Base-by-base conservation (phyloP, 2,797 vertebrate genomes). In the Lutjanus argentimaculatus region DNA sequence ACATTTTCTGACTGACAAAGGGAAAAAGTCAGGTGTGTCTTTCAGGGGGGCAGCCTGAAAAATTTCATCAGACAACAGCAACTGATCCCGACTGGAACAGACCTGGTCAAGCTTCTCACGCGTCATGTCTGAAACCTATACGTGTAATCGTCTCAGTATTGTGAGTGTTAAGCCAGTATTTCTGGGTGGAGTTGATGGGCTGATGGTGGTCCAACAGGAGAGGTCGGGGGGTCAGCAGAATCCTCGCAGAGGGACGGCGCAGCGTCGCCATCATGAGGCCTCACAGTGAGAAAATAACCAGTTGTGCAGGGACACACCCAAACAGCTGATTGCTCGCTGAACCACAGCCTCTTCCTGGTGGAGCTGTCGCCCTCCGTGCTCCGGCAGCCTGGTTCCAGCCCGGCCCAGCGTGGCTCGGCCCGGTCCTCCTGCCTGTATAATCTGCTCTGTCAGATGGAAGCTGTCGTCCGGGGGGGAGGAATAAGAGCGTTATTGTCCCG, bases 401-500 rank as follows among this genome's bases (percentile, higher is more conserved):
- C 30, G 36, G 73, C 69, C 36, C 65, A 13, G 66, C 76, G 16
- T 1, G 36, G 68, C 57, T 45, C 64, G 43, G 74, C 68, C 51
- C 53, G 7, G 10, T 59, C 43, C 48, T 49, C n/a, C 73, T 74
- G 75, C 56, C 76, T 83, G 73, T 65, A 85, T 90, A 84, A 89
- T 89, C 86, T 76, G 76, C 80, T 79, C 73, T 68, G 75, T 89
- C 77, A 80, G 85, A 75, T 79, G 63, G 83, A 79, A 62, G 74
- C 79, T 19, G 77, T 77, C 15, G 13, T 72, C 73, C 59, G 1
- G 49, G 21, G 45, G 49, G 58, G 63, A 80, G 58, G 63, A 80
- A 88, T 90, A 89, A 88, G 78, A 89, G 89, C 83, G 74, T 80
- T 79, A 91, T 92, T 93, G 90, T 92, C 79, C 77, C 2, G 10